A percentile compares a stretch with the other conserved stretches of the same genome.
phyloP scores from a whole-genome alignment of 2,113 vertebrate genomes.

The Rostratula benghalensis region DNA sequence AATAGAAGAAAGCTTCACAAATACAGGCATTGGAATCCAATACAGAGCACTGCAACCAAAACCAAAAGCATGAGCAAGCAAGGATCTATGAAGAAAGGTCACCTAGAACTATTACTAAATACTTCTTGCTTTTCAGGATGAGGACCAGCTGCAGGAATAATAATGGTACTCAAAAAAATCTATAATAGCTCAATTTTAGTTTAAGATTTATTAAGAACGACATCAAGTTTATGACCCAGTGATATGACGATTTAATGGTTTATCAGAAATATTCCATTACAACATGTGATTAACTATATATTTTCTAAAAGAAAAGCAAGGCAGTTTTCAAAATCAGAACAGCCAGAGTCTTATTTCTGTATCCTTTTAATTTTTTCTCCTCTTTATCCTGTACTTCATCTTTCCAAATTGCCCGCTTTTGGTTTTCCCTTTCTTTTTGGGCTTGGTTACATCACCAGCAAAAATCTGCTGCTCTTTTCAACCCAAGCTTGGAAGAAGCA shows the following conservation, averaged over 20 bases:
- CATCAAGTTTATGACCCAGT: background rate
- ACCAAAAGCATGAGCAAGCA: fast-evolving
- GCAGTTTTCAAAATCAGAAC: background rate
- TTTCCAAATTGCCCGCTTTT: background rate
- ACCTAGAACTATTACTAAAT: background rate
- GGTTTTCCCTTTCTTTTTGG: background rate
- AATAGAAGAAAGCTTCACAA: background rate
- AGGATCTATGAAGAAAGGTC: background rate
- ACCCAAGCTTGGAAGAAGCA: background rate
- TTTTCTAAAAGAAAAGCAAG: background rate
- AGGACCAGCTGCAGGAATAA: background rate
- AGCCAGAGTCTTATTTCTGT: background rate
- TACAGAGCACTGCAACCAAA: background rate
- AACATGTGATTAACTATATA: background rate
- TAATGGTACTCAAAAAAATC: background rate
- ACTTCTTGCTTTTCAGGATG: background rate
- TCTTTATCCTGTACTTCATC: background rate
- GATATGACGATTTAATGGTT: background rate
- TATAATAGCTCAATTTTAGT: background rate
- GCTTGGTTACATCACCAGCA: background rate
- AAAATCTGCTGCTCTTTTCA: background rate
- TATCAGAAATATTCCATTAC: background rate
- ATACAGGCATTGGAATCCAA: background rate
- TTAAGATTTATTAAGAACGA: background rate
- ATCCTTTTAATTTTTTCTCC: background rate